These are phyloP conservation scores for Coluber constrictor DNA, from an alignment of 2,797 vertebrate genomes.

Conservation along the genomic window DNA sequence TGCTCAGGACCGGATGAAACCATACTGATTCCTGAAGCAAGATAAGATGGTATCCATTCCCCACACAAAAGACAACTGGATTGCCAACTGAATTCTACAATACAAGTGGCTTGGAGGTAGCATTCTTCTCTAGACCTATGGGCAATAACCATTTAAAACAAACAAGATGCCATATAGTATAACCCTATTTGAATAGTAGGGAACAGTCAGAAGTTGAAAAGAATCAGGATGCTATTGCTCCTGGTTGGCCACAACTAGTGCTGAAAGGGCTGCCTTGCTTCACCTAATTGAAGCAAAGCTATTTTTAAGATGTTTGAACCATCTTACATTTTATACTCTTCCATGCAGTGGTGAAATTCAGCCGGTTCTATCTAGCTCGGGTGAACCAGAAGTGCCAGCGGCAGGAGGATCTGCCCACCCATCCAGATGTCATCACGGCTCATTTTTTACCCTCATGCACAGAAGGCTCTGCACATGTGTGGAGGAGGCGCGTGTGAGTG, in stretches of 20 bases:
- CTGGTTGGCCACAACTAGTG: not conserved
- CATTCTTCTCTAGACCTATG: not conserved
- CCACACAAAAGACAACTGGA: not conserved
- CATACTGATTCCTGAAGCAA: not conserved
- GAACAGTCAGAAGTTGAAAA: not conserved
- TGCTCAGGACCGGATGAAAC: not conserved
- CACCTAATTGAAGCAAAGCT: not conserved
- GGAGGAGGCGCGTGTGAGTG: rapidly evolving
- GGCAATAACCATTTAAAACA: not conserved
- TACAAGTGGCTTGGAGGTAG: not conserved
- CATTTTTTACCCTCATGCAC: no score
- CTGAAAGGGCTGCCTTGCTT: not conserved
- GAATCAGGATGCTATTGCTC: not conserved
- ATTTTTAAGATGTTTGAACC: not conserved
- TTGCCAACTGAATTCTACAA: not conserved
- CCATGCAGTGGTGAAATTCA: no score
- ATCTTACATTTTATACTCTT: not conserved
- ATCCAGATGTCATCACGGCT: no score
- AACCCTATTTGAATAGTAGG: not conserved
- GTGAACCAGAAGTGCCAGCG: no score
- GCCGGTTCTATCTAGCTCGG: no score
- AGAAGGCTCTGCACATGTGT: no score
- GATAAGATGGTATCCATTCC: not conserved
- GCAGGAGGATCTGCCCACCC: no score
- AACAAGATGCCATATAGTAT: not conserved